Evolutionary conservation across 2,113 vertebrate species (phyloP).

Genomic region (Myocastor coypus): DNA sequence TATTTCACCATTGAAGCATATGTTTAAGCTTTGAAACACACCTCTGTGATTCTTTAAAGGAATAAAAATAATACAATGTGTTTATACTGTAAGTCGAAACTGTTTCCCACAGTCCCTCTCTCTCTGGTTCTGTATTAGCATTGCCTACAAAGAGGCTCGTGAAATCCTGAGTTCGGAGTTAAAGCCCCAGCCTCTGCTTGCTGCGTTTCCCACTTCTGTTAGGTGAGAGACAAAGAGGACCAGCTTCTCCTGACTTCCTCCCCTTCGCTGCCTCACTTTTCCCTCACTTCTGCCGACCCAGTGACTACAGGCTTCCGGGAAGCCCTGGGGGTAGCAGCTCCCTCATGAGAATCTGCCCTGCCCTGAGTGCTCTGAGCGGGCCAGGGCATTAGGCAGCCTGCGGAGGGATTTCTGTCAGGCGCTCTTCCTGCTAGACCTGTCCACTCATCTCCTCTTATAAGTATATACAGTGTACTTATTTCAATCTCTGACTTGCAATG

Average conservation of each 20-base stretch:
- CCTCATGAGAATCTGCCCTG: background rate
- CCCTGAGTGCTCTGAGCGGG: background rate
- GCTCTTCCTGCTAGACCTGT: background rate
- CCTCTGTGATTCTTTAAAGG: background rate
- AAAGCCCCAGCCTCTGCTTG: background rate
- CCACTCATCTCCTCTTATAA: background rate
- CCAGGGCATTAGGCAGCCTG: background rate
- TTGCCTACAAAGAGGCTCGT: background rate
- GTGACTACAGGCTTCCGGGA: background rate
- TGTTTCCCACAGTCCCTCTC: background rate
- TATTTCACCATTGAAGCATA: background rate
- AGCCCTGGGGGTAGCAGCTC: background rate
- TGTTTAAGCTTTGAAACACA: background rate
- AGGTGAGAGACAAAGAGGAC: background rate
- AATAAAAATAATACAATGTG: background rate
- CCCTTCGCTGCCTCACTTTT: background rate
- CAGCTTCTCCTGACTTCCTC: background rate
- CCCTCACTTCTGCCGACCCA: background rate
- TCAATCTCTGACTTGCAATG: background rate
- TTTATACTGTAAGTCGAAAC: background rate
- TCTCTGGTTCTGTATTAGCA: background rate
- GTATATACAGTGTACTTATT: background rate
- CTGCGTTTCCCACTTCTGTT: background rate
- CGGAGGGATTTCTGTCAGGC: background rate
- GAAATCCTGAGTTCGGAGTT: background rate